Evolutionary conservation across 2,888 invertebrate species (phyloP).

Genomic region (Elgonia sp.): DNA sequence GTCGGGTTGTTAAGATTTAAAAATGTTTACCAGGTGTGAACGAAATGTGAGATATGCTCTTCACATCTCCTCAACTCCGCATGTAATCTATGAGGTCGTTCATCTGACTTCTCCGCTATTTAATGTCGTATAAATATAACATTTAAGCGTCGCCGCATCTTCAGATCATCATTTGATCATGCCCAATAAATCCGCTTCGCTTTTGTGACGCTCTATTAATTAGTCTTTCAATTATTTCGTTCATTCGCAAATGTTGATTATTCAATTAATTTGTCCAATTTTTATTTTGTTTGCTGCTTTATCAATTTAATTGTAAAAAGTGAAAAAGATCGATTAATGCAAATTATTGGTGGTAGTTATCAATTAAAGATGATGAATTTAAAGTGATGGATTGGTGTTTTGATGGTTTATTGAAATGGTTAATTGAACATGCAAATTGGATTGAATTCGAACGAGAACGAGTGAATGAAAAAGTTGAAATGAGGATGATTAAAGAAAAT

Average conservation of each 20-base stretch:
- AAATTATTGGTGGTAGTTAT: too few relatives aligned
- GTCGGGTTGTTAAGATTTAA: slow-evolving; percentile 67
- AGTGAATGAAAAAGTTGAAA: too few relatives aligned
- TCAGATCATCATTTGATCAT: slow-evolving; percentile 59
- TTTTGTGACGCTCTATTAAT: slow-evolving; percentile 30
- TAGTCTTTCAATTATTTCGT: slow-evolving; percentile 40
- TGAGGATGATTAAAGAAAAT: too few relatives aligned
- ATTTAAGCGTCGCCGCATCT: slow-evolving; percentile 50
- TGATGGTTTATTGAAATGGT: too few relatives aligned
- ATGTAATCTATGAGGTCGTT: slow-evolving; percentile 72
- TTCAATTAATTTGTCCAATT: not conserved
- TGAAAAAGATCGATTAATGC: too few relatives aligned
- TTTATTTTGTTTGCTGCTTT: not conserved
- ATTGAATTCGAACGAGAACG: too few relatives aligned
- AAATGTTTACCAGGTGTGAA: slow-evolving; percentile 74
- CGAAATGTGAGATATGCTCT: slow-evolving; percentile 61
- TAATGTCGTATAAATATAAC: slow-evolving; percentile 73
- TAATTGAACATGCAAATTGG: too few relatives aligned
- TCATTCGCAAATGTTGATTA: not conserved
- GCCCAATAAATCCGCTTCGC: slow-evolving; percentile 30
- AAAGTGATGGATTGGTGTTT: too few relatives aligned
- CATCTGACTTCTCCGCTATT: slow-evolving; percentile 67
- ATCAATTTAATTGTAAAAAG: too few relatives aligned
- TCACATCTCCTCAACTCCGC: slow-evolving; percentile 58
- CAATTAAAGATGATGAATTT: too few relatives aligned